Conservation (phyloP, 2,113 vertebrate genomes). For the Microcebus lehilahytsara region DNA sequence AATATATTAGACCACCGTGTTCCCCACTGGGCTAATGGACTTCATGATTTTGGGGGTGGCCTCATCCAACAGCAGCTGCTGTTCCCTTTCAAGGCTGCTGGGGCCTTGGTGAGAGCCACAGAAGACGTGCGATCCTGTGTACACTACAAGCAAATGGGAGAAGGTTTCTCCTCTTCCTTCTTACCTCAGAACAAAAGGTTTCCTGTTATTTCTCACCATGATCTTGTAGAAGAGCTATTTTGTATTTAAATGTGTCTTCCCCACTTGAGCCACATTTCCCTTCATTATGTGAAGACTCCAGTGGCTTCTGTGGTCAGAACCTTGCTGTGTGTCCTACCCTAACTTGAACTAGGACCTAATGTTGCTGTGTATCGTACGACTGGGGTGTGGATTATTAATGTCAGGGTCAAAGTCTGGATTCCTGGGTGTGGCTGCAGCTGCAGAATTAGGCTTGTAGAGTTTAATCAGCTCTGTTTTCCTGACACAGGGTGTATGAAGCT, state of each 20-base stretch:
- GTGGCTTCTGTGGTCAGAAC: neutral
- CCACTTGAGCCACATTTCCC: neutral
- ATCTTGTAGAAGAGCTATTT: too few relatives aligned
- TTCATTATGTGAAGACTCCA: too few relatives aligned
- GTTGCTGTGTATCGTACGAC: neutral
- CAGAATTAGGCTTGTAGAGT: neutral
- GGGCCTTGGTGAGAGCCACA: neutral
- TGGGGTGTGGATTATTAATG: neutral
- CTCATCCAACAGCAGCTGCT: neutral
- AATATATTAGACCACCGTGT: neutral
- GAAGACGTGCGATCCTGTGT: neutral
- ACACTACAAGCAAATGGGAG: neutral
- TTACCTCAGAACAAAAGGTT: neutral
- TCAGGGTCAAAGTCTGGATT: neutral
- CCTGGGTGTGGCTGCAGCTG: neutral
- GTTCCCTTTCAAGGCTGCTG: neutral
- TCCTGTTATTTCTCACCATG: too few relatives aligned
- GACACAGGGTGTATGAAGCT: constrained; percentile 86
- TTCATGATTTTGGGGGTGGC: neutral
- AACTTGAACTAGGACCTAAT: neutral
- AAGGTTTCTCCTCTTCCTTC: neutral
- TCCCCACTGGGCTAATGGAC: neutral
- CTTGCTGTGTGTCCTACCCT: neutral
- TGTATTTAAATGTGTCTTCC: neutral
- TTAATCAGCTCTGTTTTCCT: neutral